Conservation (phyloP, 1,140 invertebrate genomes). For the Pseudomyrmex gracilis region DNA sequence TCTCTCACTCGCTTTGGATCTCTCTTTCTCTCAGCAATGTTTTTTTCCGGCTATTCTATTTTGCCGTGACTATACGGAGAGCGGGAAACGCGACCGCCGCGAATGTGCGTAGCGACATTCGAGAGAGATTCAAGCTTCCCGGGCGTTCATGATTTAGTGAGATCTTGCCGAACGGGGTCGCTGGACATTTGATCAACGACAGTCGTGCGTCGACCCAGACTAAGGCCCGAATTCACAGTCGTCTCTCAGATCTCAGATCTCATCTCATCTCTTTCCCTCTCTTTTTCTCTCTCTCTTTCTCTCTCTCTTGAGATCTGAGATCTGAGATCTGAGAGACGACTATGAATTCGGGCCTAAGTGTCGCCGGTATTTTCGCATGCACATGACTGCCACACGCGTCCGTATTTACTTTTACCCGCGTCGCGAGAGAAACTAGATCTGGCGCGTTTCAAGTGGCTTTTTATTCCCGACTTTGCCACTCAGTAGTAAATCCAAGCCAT, state of each 20-base stretch:
- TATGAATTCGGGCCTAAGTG: too few relatives aligned
- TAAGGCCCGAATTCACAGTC: too few relatives aligned
- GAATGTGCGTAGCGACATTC: constrained; percentile 36
- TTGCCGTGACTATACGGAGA: constrained; percentile 14
- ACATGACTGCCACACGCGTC: background rate
- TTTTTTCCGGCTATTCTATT: constrained; percentile 36
- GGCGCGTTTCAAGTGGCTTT: constrained; percentile 17
- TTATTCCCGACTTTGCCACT: constrained; percentile 6
- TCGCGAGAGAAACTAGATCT: constrained; percentile 4
- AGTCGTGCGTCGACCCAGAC: constrained; percentile 30
- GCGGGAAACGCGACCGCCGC: constrained; percentile 23
- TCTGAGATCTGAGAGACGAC: too few relatives aligned
- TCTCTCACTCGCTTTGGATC: background rate
- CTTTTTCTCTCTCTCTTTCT: too few relatives aligned
- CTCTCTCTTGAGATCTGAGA: too few relatives aligned
- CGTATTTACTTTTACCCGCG: background rate
- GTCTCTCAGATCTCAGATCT: too few relatives aligned
- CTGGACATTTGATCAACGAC: constrained; percentile 25
- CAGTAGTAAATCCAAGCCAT: constrained; percentile 9
- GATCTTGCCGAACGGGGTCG: constrained; percentile 49
- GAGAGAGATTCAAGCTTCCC: constrained; percentile 21
- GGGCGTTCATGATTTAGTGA: constrained; percentile 55
- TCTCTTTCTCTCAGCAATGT: background rate
- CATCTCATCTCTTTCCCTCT: too few relatives aligned
- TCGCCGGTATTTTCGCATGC: constrained; percentile 44